Conservation (phyloP, 2,113 vertebrate species). For the Hyaena hyaena region DNA sequence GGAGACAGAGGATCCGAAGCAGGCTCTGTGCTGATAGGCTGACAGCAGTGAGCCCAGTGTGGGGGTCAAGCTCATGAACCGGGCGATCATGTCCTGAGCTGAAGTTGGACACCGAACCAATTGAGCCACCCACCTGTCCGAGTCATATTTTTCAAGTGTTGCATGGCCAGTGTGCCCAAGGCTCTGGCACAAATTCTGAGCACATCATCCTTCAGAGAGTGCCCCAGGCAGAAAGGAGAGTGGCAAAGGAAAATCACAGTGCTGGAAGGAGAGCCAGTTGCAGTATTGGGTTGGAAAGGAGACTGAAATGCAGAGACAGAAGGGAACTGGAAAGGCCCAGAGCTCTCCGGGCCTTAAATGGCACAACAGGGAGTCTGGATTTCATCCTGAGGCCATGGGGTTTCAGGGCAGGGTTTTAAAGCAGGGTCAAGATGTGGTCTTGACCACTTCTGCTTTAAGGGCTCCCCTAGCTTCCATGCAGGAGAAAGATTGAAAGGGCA, state of each 20-base stretch:
- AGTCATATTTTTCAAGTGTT: background rate
- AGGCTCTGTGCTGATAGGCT: too few relatives aligned
- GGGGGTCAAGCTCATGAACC: too few relatives aligned
- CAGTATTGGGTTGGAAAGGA: background rate
- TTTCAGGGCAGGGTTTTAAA: background rate
- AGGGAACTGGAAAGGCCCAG: rapidly evolving
- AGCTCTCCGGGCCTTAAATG: background rate
- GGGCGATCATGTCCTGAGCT: too few relatives aligned
- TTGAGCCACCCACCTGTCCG: too few relatives aligned
- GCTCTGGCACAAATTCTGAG: too few relatives aligned
- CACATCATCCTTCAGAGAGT: background rate
- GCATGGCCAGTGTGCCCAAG: background rate
- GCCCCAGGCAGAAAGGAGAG: background rate
- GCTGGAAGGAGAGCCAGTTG: background rate
- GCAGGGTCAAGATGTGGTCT: background rate
- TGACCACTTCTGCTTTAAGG: background rate
- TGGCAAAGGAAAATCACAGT: background rate
- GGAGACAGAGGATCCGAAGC: too few relatives aligned
- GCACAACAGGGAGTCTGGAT: background rate
- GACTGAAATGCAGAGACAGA: background rate
- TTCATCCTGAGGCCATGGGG: background rate
- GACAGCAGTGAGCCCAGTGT: too few relatives aligned
- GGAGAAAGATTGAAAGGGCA: background rate
- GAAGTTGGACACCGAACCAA: too few relatives aligned
- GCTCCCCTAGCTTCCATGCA: background rate